Percentiles rank a stretch among this genome's conserved stretches.
Evolutionary conservation across 2,888 invertebrate genomes (phyloP).

Genomic region (Phania funesta): DNA sequence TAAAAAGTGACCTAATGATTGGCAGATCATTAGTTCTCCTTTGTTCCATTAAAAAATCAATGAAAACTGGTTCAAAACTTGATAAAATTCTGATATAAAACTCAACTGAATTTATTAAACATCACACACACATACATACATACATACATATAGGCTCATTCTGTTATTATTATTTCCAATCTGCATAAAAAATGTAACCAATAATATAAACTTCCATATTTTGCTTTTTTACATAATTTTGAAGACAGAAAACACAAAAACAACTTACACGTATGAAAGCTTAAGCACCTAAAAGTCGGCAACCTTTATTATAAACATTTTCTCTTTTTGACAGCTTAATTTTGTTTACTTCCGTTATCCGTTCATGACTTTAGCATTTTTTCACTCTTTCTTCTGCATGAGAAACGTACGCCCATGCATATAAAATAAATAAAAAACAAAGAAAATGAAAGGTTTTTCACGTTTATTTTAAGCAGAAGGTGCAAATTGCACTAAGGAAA

Average conservation of each 20-base stretch:
- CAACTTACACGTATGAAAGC: no score
- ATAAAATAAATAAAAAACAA: neutral
- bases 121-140: no score
- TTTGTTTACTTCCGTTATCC: conserved; percentile 30
- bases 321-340: conserved; percentile 32
- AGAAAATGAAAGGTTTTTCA: conserved; percentile 24
- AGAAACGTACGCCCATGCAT: no score
- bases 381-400: neutral
- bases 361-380: neutral
- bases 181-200: neutral
- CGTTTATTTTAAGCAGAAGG: conserved; percentile 54
- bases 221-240: neutral
- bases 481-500: conserved; percentile 63
- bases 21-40: no score
- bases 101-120: no score
- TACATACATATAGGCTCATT: no score
- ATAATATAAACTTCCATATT: neutral
- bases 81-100: no score
- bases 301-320: conserved; percentile 49
- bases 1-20: no score
- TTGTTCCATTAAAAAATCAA: no score
- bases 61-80: no score
- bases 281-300: conserved; percentile 34
- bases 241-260: neutral
- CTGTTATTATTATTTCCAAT: neutral